Evolutionary conservation across 2,888 invertebrate genomes (phyloP).

Genomic region (Operophtera brumata): DNA sequence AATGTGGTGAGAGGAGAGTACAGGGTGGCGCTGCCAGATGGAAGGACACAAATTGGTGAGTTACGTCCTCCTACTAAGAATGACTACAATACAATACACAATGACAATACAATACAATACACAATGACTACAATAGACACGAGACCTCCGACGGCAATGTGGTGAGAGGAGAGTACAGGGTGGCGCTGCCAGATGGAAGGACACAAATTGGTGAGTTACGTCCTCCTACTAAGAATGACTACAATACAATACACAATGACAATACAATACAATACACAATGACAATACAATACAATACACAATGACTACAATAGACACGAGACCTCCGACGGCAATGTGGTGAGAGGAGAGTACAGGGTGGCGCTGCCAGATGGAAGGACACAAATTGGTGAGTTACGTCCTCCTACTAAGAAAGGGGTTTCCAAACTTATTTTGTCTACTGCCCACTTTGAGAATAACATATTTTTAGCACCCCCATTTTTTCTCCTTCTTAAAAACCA

Average conservation of each 20-base stretch:
- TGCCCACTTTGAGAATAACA: no score
- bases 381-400: conserved; percentile 77
- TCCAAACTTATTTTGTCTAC: no score
- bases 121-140: conserved; percentile 85
- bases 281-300: no score
- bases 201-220: conserved; percentile 80
- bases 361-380: conserved; percentile 84
- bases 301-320: conserved; percentile 87
- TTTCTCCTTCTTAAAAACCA: no score
- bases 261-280: no score
- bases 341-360: conserved; percentile 84
- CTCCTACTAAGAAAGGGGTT: no score
- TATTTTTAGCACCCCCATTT: no score
- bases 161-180: conserved; percentile 84
- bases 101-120: no score
- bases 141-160: conserved; percentile 88
- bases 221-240: not conserved
- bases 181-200: conserved; percentile 84
- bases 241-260: no score
- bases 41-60: conserved; percentile 83
- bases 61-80: no score
- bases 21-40: conserved; percentile 84
- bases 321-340: conserved; percentile 86
- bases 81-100: no score
- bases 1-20: conserved; percentile 86